Evolutionary conservation across 2,113 vertebrate species (phyloP).

Genomic region (Amphiprion ocellaris): DNA sequence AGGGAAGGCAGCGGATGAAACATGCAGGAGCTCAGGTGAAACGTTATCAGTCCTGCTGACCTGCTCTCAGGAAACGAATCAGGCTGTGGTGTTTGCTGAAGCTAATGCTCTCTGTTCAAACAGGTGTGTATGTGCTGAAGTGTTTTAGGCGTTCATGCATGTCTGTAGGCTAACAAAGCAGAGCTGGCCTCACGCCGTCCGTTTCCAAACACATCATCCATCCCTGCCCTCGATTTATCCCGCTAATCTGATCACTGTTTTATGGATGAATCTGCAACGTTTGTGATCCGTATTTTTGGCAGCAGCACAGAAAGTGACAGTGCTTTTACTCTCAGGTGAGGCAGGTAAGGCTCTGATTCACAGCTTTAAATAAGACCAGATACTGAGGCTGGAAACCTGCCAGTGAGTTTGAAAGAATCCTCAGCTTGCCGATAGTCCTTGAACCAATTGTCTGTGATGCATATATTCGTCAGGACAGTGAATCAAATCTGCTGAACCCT

Average conservation of each 20-base stretch:
- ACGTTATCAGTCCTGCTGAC: slow-evolving; percentile 53
- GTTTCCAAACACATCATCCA: slow-evolving; percentile 11
- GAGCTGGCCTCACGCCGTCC: slow-evolving; percentile 1
- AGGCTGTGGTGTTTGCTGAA: slow-evolving; percentile 72
- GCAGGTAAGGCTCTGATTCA: background rate
- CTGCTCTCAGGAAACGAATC: slow-evolving; percentile 68
- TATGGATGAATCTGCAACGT: slow-evolving; percentile 3
- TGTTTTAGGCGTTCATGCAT: slow-evolving; percentile 38
- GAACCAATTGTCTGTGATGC: too few relatives aligned
- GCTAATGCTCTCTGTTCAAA: slow-evolving; percentile 69
- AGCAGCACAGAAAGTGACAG: background rate
- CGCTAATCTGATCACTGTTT: slow-evolving; percentile 5
- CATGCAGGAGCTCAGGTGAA: slow-evolving; percentile 60
- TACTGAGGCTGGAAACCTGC: too few relatives aligned
- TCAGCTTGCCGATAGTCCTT: too few relatives aligned
- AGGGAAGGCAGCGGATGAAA: slow-evolving; percentile 50
- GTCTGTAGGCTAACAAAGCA: slow-evolving; percentile 28
- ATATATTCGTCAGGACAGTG: too few relatives aligned
- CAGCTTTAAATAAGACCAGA: too few relatives aligned
- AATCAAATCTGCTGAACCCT: too few relatives aligned
- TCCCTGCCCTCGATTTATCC: slow-evolving; percentile 7
- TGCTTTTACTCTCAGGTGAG: background rate
- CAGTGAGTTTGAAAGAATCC: too few relatives aligned
- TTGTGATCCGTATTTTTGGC: background rate
- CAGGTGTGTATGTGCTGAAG: slow-evolving; percentile 47